Conservation (phyloP, 2,888 invertebrate genomes). For the Ophonus ardosiacus region DNA sequence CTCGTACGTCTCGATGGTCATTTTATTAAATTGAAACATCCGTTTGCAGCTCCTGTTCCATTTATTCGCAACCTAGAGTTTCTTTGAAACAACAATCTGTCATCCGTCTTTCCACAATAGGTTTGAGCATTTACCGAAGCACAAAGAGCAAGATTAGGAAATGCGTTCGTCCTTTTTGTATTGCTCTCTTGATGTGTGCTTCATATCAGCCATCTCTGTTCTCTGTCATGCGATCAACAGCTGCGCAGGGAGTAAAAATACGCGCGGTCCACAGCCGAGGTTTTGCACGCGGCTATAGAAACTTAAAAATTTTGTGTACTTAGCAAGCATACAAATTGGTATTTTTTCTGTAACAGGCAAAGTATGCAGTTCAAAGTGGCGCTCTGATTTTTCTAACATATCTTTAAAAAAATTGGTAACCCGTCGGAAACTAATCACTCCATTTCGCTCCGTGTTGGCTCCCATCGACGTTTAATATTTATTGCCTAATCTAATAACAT, state of each 20-base stretch:
- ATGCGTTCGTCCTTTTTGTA: conserved; percentile 13
- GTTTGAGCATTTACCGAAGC: conserved; percentile 27
- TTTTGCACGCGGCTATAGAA: too few species aligned
- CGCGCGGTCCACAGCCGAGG: too few species aligned
- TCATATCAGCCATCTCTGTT: neutral
- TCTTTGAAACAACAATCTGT: conserved; percentile 28
- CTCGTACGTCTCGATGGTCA: conserved; percentile 2
- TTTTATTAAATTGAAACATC: conserved; percentile 37
- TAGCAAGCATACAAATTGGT: too few species aligned
- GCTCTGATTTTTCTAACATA: too few species aligned
- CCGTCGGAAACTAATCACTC: too few species aligned
- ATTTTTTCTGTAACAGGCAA: too few species aligned
- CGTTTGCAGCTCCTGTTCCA: conserved; percentile 3
- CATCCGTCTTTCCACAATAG: conserved; percentile 29
- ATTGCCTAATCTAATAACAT: too few species aligned
- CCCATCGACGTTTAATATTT: too few species aligned
- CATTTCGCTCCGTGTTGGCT: too few species aligned
- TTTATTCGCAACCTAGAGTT: conserved; percentile 16
- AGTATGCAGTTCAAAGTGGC: too few species aligned
- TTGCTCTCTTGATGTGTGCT: neutral
- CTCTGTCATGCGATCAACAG: conserved; percentile 21
- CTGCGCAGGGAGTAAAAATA: neutral
- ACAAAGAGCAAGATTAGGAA: conserved; percentile 51
- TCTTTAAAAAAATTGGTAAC: too few species aligned
- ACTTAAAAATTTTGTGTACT: too few species aligned